Evolutionary conservation across 2,888 invertebrate species (phyloP), one percentile per base, ranked within the genome.

Genomic region (Hydrotaea cyrtoneurina): DNA sequence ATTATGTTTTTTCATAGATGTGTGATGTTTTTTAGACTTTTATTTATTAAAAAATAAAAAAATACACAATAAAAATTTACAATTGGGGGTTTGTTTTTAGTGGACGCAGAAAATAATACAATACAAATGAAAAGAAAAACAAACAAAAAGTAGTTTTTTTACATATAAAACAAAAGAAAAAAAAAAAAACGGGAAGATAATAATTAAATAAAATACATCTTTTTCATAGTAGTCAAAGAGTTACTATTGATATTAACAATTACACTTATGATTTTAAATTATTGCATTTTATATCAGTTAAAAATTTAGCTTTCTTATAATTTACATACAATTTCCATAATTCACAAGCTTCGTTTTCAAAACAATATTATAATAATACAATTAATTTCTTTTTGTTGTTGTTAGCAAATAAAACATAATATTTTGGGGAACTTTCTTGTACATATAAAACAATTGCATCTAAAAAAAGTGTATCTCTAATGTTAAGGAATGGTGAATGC

Each of bases 21-120:
- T 80, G 79, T 86, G 74, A 83, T 86, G 80, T 81, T 84, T 81
- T 76, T 84, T 83, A 36, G 43, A 31, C 73, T 83, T 75, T 69
- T 53, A 15, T 73, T 50, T 78, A 77, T 75, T 76, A 71, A 76
- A 82, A 72, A 82, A 78, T 62, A 72, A 53, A 82, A 76, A 80
- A 64, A 55, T 79, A 84, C 72, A 80, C 73, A 86, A 64, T 86
- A 82, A 83, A 66, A 81, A 83, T 78, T 76, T 76, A 15, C 69
- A 69, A 69, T 62, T 62, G 62, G 26, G 31, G 31, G 31, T 59
- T 62, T 62, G 31, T 59, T 11, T 59, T 26, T 7, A 59, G 36
- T 62, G 62, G 62, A 62, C 62, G 62, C n/a, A 11, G 62, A 31
- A 62, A 62, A 62, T 31, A 31, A 31, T 62, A 62, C 2, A 74